phyloP scores from a whole-genome alignment of 2,797 vertebrate species.

The Cryptoprocta ferox region DNA sequence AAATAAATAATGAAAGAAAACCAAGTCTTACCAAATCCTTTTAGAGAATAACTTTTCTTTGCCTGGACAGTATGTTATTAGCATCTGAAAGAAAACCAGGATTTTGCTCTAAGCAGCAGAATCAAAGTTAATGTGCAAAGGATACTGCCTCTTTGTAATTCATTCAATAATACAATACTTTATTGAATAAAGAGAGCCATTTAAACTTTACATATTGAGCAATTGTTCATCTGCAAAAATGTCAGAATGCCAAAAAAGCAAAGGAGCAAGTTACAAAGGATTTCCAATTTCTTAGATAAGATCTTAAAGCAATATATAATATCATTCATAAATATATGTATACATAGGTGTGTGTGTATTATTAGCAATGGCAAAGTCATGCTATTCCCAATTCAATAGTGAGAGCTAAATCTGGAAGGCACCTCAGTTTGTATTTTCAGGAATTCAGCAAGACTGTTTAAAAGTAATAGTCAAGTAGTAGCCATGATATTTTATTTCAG shows the following conservation, averaged over 20 bases:
- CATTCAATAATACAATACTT: slow-evolving; percentile 82
- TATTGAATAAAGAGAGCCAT: slow-evolving; percentile 80
- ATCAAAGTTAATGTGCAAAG: slow-evolving; percentile 84
- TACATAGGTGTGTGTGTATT: background rate
- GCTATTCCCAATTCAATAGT: slow-evolving; percentile 78
- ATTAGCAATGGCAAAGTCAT: slow-evolving; percentile 82
- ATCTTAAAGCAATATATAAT: slow-evolving; percentile 80
- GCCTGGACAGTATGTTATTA: slow-evolving; percentile 72
- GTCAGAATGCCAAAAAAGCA: slow-evolving; percentile 79
- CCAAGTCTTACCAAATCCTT: slow-evolving; percentile 60
- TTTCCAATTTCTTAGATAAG: slow-evolving; percentile 81
- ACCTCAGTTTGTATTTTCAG: slow-evolving; percentile 78
- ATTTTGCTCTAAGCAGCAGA: slow-evolving; percentile 83
- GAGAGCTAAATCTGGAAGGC: slow-evolving; percentile 79
- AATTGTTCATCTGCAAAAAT: slow-evolving; percentile 84
- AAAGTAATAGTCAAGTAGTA: slow-evolving; percentile 82
- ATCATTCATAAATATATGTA: slow-evolving; percentile 75
- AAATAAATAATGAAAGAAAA: slow-evolving; percentile 74
- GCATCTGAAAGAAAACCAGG: slow-evolving; percentile 84
- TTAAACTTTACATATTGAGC: slow-evolving; percentile 83
- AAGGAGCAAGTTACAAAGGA: slow-evolving; percentile 81
- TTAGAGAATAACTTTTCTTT: slow-evolving; percentile 66
- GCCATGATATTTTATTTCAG: slow-evolving; percentile 82
- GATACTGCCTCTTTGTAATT: slow-evolving; percentile 80
- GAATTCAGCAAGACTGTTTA: slow-evolving; percentile 77